A percentile compares a stretch with the other conserved stretches of the same genome.
Conservation (phyloP, 1,140 invertebrate genomes). For the Zaprionus ghesquierei region DNA sequence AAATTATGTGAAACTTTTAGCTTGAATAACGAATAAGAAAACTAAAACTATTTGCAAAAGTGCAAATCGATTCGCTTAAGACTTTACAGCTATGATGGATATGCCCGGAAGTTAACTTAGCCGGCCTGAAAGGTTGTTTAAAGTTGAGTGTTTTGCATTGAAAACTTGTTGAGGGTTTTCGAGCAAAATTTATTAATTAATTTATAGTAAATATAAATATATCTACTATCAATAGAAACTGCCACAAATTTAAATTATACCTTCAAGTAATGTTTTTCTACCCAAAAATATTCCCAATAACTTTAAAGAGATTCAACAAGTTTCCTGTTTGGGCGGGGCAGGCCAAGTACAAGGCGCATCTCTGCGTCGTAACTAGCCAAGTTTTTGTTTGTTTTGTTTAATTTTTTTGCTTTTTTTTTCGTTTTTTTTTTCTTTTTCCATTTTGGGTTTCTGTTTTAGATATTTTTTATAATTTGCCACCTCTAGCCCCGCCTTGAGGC, state of each 20-base stretch:
- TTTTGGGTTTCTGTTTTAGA: conserved; percentile 7
- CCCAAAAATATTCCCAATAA: no score
- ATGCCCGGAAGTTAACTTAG: background rate
- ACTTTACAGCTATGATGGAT: background rate
- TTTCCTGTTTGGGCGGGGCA: background rate
- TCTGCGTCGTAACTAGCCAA: background rate
- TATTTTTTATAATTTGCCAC: background rate
- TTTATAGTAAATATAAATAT: no score
- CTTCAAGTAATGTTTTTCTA: no score
- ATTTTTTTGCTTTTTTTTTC: background rate
- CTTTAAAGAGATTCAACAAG: background rate
- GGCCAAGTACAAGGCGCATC: no score
- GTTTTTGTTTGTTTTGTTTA: background rate
- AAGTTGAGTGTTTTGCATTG: no score
- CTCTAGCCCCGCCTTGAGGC: background rate
- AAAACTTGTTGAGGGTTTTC: no score
- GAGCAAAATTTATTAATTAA: no score
- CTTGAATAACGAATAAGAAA: background rate
- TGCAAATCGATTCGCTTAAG: background rate
- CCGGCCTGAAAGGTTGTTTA: background rate
- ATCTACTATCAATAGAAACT: no score
- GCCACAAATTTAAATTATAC: no score
- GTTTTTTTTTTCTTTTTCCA: no score
- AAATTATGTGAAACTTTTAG: background rate
- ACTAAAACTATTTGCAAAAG: background rate